phyloP scores from a whole-genome alignment of 2,888 invertebrate genomes.

The Achlya flavicornis region DNA sequence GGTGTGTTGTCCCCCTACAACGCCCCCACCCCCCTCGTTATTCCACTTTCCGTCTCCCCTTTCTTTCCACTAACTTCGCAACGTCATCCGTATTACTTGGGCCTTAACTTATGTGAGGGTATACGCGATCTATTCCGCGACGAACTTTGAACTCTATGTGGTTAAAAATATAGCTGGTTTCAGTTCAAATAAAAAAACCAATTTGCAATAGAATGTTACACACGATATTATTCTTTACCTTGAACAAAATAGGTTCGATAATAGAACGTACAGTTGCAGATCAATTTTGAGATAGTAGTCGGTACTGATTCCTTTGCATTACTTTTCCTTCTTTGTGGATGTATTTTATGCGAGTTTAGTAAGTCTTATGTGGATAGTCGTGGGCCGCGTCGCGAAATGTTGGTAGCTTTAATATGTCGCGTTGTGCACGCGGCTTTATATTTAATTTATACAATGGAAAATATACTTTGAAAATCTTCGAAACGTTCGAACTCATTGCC shows the following conservation, averaged over 20 bases:
- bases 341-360: constrained; percentile 79
- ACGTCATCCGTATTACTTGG: constrained; percentile 83
- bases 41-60: constrained; percentile 75
- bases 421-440: constrained; percentile 27
- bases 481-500: not conserved
- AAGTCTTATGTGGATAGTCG: constrained; percentile 77
- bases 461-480: not conserved
- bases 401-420: constrained; percentile 32
- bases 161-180: constrained; percentile 27
- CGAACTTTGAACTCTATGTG: constrained; percentile 35
- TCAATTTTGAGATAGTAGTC: constrained; percentile 82
- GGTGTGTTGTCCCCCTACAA: constrained; percentile 57
- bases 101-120: constrained; percentile 81
- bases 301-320: constrained; percentile 81
- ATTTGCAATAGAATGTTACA: constrained; percentile 53
- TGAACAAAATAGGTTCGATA: constrained; percentile 26
- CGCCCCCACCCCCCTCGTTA: constrained; percentile 69
- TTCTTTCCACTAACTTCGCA: constrained; percentile 83
- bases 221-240: constrained; percentile 47
- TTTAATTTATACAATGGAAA: not conserved
- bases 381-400: constrained; percentile 38
- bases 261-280: constrained; percentile 53
- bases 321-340: constrained; percentile 81
- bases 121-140: constrained; percentile 40
- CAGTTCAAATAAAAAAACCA: constrained; percentile 54